These are phyloP conservation scores for Typhlichthys eigenmanni DNA, from an alignment of 2,797 vertebrate species.

Conservation along the genomic window DNA sequence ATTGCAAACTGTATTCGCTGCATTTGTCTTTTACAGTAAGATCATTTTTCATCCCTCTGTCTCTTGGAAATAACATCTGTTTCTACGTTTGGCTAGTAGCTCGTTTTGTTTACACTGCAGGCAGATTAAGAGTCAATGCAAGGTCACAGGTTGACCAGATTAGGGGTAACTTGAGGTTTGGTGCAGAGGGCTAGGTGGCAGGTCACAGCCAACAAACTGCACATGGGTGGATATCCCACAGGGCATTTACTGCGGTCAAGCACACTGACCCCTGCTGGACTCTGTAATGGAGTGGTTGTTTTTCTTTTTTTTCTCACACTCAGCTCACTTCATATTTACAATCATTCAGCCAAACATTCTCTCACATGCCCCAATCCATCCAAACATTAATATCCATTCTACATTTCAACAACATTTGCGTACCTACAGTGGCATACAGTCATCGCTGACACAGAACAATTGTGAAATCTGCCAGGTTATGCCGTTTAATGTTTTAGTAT, in stretches of 20 bases:
- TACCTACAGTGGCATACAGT: no score
- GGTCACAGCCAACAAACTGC: slow-evolving; percentile 39
- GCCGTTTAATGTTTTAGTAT: no score
- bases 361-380: no score
- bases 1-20: background rate
- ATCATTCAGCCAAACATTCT: background rate
- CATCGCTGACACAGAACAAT: no score
- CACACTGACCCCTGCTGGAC: slow-evolving; percentile 4
- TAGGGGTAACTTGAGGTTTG: slow-evolving; percentile 29
- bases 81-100: background rate
- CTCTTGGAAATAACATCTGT: background rate
- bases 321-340: background rate
- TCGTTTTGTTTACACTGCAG: slow-evolving; percentile 32
- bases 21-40: background rate
- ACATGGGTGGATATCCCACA: slow-evolving; percentile 22
- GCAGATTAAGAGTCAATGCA: slow-evolving; percentile 37
- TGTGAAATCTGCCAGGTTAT: no score
- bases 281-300: background rate
- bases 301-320: slow-evolving; percentile 4
- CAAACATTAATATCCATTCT: no score
- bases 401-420: no score
- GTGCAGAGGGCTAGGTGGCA: slow-evolving; percentile 28
- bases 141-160: slow-evolving; percentile 31
- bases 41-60: background rate
- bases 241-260: slow-evolving; percentile 17